phyloP scores from a whole-genome alignment of 2,797 vertebrate species.

The Anguilla pacifica region DNA sequence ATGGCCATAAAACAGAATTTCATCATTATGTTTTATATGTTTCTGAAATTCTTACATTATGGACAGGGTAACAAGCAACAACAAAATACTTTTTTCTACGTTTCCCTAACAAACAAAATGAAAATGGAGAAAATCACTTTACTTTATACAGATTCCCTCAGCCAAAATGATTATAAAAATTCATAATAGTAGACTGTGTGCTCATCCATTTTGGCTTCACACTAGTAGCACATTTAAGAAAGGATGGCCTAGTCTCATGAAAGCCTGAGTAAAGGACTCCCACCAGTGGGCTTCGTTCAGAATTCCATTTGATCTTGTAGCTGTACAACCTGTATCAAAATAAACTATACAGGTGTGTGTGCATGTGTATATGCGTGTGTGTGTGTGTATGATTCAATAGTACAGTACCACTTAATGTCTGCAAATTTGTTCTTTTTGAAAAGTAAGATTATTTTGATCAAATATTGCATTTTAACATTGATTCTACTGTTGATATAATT shows the following conservation, averaged over 20 bases:
- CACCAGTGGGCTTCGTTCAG: not conserved
- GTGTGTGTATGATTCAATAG: not conserved
- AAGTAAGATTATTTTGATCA: not conserved
- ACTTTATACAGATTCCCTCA: not conserved
- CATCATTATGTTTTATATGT: no score
- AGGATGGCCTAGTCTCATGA: not conserved
- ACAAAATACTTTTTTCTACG: no score
- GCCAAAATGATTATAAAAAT: not conserved
- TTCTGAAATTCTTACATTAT: no score
- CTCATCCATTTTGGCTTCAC: not conserved
- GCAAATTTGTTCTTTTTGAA: not conserved
- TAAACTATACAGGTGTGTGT: not conserved
- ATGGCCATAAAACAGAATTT: no score
- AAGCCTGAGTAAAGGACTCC: not conserved
- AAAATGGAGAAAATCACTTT: no score
- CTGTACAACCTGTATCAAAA: not conserved
- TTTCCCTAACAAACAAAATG: no score
- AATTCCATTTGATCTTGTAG: not conserved
- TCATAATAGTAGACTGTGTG: not conserved
- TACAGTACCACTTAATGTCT: not conserved
- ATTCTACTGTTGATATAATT: not conserved
- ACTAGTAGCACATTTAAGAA: not conserved
- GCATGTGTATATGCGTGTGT: not conserved
- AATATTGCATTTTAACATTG: not conserved
- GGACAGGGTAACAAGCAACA: no score